Evolutionary conservation across 2,113 vertebrate genomes (phyloP).

Genomic region (Perca fluviatilis): DNA sequence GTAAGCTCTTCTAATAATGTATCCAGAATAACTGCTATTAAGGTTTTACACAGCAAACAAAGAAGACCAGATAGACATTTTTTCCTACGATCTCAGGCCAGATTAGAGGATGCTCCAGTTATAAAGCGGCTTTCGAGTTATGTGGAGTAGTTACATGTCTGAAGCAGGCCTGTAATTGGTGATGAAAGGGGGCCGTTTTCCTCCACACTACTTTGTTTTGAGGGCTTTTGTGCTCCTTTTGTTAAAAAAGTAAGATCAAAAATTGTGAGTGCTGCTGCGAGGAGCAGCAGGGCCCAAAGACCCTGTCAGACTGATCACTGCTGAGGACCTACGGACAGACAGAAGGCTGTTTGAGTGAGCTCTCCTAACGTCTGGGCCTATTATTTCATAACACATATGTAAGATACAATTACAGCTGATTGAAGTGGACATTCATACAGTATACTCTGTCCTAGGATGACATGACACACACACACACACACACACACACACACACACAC

Average conservation of each 20-base stretch:
- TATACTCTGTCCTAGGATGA: background rate
- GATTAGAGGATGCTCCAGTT: conserved; percentile 2
- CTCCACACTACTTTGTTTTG: background rate
- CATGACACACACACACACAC: background rate
- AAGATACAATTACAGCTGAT: background rate
- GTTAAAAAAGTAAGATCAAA: background rate
- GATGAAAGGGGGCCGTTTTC: conserved; percentile 15
- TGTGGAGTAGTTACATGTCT: conserved; percentile 17
- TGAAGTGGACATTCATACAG: background rate
- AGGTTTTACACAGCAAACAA: background rate
- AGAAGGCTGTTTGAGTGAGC: background rate
- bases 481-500: background rate
- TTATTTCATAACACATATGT: conserved; percentile 6
- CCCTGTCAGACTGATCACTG: background rate
- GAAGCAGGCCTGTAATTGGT: conserved; percentile 23
- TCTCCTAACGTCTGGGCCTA: background rate
- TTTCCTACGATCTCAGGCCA: background rate
- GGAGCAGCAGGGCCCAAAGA: background rate
- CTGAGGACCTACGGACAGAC: background rate
- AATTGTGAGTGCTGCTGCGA: background rate
- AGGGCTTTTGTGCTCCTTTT: background rate
- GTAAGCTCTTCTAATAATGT: background rate
- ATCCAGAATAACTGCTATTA: background rate
- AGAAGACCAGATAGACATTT: background rate
- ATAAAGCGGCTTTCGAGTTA: conserved; percentile 20